Base-by-base conservation (phyloP, 2,888 invertebrate species). In the Cosmopolites sordidus region DNA sequence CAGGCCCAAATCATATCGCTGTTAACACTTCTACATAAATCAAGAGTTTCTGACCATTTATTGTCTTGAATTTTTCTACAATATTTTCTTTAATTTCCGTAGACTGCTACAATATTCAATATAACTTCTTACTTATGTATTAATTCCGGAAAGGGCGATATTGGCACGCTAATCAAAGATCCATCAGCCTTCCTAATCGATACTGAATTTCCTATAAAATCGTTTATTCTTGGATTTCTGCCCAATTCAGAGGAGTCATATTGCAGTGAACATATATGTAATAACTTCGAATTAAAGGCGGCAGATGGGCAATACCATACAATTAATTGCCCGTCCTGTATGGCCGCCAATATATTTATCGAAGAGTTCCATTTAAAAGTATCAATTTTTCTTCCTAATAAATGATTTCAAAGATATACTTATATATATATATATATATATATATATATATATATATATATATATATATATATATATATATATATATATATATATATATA, bases 111-210 rank as follows among this genome's bases (percentile, higher is more conserved):
- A 11, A 6, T 40, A 40, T 40, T 40, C 40, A 14, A 16, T 11
- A 8, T 14, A 16, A 14, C 3, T 9, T 16, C 16, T 16, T 62
- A 73, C 71, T 67, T 70, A 4, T 81, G 75, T 39, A 83, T 68
- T 55, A 82, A 76, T 48, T 79, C 78, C 1, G 83, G 78, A 66
- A 89, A 89, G 0, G 87, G 83, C 0, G 89, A 85, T 41, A 89
- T 79, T 0, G 84, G 80, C 4, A 85, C 76, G 56, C 84, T 84
- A 22, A 96, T 77, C 9, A 92, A 73, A 0, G 95, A 90, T 0
- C 98, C 98, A 67, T 97, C 94, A 0, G 88, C 87, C 38, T 93
- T 83, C 55, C 94, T 83, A 43, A 98, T 81, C 1, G 87, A 86
- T 1, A 93, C 84, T 49, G 89, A 84, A 54, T 90, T 90, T 54